A percentile compares a stretch with the other conserved stretches of the same genome.
phyloP scores from a whole-genome alignment of 2,797 vertebrate species.

The Chlorospingus flavigularis region DNA sequence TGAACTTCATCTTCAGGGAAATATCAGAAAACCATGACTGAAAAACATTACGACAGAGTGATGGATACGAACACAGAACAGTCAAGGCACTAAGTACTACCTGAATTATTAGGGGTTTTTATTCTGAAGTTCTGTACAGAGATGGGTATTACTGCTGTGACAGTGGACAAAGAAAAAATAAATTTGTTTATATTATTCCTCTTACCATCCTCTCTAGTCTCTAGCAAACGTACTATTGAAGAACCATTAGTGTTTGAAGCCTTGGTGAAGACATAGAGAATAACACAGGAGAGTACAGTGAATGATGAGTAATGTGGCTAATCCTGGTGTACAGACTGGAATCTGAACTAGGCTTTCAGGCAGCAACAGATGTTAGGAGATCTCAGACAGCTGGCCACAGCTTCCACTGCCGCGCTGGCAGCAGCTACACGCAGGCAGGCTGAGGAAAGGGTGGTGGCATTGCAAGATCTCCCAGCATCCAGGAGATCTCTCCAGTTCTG shows the following conservation, averaged over 20 bases:
- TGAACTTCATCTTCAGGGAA: background rate
- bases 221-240: background rate
- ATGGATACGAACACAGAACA: background rate
- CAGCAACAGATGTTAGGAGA: background rate
- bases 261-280: background rate
- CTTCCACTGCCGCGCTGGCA: background rate
- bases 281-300: background rate
- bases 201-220: background rate
- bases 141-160: background rate
- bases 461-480: background rate
- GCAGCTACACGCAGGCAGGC: background rate
- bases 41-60: background rate
- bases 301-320: background rate
- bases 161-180: background rate
- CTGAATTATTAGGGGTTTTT: background rate
- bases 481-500: background rate
- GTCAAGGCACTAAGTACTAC: background rate
- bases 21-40: background rate
- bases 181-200: background rate
- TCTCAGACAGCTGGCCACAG: constrained; percentile 8
- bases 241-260: background rate
- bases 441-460: background rate
- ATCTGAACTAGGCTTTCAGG: background rate
- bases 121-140: background rate
- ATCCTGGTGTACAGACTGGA: background rate